Percentiles rank a stretch among this genome's conserved stretches.
Conservation (phyloP, 64 coral and sea anemone species). For the Dendronephthya gigantea region DNA sequence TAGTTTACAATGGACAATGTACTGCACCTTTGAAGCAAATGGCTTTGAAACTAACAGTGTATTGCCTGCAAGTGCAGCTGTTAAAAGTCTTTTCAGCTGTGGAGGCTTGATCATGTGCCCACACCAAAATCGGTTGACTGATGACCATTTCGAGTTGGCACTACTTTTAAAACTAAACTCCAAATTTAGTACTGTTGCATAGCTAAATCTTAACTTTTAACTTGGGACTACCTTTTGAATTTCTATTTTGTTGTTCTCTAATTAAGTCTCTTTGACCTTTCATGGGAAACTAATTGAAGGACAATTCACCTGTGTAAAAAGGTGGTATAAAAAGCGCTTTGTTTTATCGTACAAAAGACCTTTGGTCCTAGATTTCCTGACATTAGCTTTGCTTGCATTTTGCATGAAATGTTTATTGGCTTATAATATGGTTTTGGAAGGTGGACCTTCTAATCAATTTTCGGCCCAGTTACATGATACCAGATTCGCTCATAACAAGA, state of each 20-base stretch:
- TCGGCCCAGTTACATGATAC: too few species aligned
- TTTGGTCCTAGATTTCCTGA: too few species aligned
- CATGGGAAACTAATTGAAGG: too few species aligned
- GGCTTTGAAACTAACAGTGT: neutral
- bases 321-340: too few species aligned
- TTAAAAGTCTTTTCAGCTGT: neutral
- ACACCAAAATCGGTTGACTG: neutral
- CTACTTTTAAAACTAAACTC: neutral
- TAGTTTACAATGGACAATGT: neutral
- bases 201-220: neutral
- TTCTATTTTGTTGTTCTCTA: neutral
- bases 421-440: too few species aligned
- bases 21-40: constrained; percentile 7
- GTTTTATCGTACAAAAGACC: too few species aligned
- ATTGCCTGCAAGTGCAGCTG: constrained; percentile 12
- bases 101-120: neutral
- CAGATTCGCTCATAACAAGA: too few species aligned
- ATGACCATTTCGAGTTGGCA: neutral
- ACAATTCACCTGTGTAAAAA: too few species aligned
- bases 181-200: neutral
- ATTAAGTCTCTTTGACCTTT: too few species aligned
- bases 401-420: too few species aligned
- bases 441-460: too few species aligned
- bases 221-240: neutral
- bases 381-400: too few species aligned